A percentile compares a stretch with the other conserved stretches of the same genome.
Conservation (phyloP, 2,113 vertebrate genomes). For the Charina bottae region DNA sequence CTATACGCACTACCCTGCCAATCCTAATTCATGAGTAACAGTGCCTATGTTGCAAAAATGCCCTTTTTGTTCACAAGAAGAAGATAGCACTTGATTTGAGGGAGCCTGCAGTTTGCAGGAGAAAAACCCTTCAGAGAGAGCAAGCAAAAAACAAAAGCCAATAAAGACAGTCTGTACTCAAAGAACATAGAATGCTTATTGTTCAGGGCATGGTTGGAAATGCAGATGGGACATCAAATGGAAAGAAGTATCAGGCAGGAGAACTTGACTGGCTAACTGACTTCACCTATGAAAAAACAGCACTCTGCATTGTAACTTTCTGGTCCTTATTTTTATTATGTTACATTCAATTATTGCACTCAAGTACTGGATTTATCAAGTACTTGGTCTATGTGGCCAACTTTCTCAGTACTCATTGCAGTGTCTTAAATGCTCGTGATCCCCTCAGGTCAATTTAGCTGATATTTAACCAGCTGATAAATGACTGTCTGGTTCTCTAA, state of each 20-base stretch:
- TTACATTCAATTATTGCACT: neutral
- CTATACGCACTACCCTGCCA: neutral
- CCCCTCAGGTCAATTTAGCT: slow-evolving; percentile 7
- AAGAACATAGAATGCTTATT: neutral
- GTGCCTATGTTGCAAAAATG: neutral
- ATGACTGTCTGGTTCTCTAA: slow-evolving; percentile 16
- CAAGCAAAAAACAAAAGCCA: neutral
- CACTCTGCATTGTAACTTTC: neutral
- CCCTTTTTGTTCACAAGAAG: neutral
- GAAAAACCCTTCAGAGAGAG: neutral
- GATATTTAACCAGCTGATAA: slow-evolving; percentile 25
- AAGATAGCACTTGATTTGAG: neutral
- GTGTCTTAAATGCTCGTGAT: slow-evolving; percentile 12
- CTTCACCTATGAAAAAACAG: neutral
- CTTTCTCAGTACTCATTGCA: neutral
- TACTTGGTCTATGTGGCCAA: neutral
- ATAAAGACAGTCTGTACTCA: neutral
- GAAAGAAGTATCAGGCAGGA: neutral
- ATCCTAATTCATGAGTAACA: neutral
- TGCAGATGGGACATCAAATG: neutral
- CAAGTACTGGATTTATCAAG: slow-evolving; percentile 11
- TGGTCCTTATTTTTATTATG: slow-evolving; percentile 1
- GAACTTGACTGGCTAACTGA: neutral
- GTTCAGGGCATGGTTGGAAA: neutral
- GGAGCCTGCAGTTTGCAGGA: neutral